Base-by-base conservation (phyloP, 2,113 vertebrate genomes). In the Acanthochromis polyacanthus region DNA sequence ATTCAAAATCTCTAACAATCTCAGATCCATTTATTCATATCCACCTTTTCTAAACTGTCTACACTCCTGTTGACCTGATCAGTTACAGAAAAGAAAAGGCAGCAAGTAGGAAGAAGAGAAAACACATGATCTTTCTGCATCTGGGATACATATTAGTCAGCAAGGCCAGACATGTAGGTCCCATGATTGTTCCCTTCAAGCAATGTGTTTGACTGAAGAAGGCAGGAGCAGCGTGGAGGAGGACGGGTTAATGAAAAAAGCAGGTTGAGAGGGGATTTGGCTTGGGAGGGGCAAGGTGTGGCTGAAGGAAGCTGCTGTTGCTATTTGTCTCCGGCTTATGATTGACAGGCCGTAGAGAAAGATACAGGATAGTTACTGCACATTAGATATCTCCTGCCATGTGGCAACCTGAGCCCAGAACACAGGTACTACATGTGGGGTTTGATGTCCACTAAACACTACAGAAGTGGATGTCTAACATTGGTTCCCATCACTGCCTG, bases 31-130 rank as follows among this genome's bases (percentile, higher is more conserved):
- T 71, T 9, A 61, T 63, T 73, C 28, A 19, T 2, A 16, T 45
- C 16, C 11, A 40, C 32, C 19, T 43, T 36, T 20, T 55, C 25
- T 19, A 40, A 60, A 74, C 22, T 14, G 25, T 53, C 48, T 16
- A 15, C 23, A 28, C 7, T 5, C 11, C 71, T 74, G 65, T 74
- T 52, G 72, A 73, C 36, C 70, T 67, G 46, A 81, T 71, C 61
- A 76, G 71, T 30, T 17, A 53, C 62, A 70, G 74, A 17, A 55
- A 28, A 71, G 63, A 66, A 90, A 92, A 90, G 80, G 92, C 23
- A 91, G 91, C 93, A 94, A 86, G 93, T 84, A 93, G 88, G 91
- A 92, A 89, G 92, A 91, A 89, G 83, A 75, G 43, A 77, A 78
- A 82, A 79, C 63, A 69, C 51, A 68, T 76, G 32, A 84, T 77